Base-by-base conservation (phyloP, 2,888 invertebrate genomes). In the Leptinotarsa rubiginosa region DNA sequence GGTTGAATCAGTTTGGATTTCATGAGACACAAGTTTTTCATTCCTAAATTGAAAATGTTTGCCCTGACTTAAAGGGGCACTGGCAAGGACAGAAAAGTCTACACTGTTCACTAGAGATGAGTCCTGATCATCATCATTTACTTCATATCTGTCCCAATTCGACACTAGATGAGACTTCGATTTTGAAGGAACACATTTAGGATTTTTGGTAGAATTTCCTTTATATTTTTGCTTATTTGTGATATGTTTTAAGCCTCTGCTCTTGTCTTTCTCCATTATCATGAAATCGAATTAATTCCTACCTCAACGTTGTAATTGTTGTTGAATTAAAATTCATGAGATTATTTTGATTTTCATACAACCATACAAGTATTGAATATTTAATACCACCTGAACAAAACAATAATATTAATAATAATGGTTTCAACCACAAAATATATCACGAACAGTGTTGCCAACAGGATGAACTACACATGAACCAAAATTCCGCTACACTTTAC, bases 181-280 rank as follows among this genome's bases (percentile, higher is more conserved):
- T 20, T 56, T 79, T 41, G 74, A 59, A 15, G 78, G 78, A 49
- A 79, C 73, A 74, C 76, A 72, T 65, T 79, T 78, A 1, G 73
- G 62, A 69, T 79, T 79, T 72, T 80, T 80, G 25, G 56, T 77
- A 18, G 76, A 62, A 65, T 79, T 80, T 18, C 74, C 79, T 71
- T 80, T 80, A 62, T 80, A 80, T 77, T 80, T 80, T 52, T 66
- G 71, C 62, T 80, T 80, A 56, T 79, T 77, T 65, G 77, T 78
- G 13, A 78, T 72, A 69, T 80, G 80, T 62, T 79, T 79, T 15
- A 78, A 20, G 47, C 80, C 80, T 47, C 80, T 80, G 18, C 75
- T 75, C 62, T 75, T 77, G 68, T 77, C 77, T 64, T 72, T 77
- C 66, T 77, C 77, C 77, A 77, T 77, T 13, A 1, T 4, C 10